A percentile compares a stretch with the other conserved stretches of the same genome.
Conservation (phyloP, 1,140 invertebrate genomes). For the Agrypnia vestita region DNA sequence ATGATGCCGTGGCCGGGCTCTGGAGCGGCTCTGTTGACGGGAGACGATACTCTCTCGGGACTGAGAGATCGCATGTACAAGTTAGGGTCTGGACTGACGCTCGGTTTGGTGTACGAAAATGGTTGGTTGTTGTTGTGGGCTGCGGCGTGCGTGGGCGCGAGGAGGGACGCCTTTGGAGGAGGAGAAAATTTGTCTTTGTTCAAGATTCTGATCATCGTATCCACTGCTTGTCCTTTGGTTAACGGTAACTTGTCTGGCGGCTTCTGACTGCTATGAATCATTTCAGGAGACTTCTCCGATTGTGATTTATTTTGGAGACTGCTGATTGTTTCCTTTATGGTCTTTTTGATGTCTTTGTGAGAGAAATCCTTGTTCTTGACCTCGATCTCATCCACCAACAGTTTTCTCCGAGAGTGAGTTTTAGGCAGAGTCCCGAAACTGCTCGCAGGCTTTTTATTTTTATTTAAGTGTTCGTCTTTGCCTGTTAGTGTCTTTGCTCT, state of each 20-base stretch:
- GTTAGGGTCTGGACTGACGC: conserved; percentile 72
- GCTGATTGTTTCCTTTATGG: conserved; percentile 69
- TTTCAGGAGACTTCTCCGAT: conserved; percentile 72
- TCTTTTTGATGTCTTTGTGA: conserved; percentile 66
- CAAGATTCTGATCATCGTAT: conserved; percentile 77
- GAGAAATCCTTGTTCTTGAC: conserved; percentile 63
- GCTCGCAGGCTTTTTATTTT: conserved; percentile 25
- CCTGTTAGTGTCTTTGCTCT: conserved; percentile 52
- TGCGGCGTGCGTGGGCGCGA: conserved; percentile 75
- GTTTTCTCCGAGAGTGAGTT: conserved; percentile 66
- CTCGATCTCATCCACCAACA: conserved; percentile 68
- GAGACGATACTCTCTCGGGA: conserved; percentile 68
- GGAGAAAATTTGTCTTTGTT: conserved; percentile 78
- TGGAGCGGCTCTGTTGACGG: conserved; percentile 67
- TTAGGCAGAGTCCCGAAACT: conserved; percentile 63
- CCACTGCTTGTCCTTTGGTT: conserved; percentile 78
- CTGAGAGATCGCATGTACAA: conserved; percentile 69
- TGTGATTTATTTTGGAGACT: conserved; percentile 70
- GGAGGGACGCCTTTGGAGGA: conserved; percentile 77
- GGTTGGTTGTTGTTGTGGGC: conserved; percentile 83
- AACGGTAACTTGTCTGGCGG: conserved; percentile 77
- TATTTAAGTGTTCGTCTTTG: conserved; percentile 47
- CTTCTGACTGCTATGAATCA: conserved; percentile 80
- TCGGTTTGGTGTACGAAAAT: conserved; percentile 82
- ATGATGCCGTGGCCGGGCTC: conserved; percentile 74